These are phyloP conservation scores for Thera britannica DNA, from an alignment of 2,888 invertebrate genomes.

Conservation along the genomic window DNA sequence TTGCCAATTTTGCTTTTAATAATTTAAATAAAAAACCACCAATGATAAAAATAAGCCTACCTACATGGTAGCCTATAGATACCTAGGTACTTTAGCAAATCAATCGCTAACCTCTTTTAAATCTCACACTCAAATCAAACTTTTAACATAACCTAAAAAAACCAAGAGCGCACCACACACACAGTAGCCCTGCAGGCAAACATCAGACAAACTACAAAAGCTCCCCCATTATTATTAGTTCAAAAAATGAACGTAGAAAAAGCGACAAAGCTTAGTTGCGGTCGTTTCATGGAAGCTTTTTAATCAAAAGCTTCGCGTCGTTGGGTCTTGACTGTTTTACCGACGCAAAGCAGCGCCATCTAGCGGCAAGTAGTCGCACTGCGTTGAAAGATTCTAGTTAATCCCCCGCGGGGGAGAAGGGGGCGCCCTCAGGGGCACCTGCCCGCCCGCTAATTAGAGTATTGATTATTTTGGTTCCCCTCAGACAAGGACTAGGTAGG, in stretches of 20 bases:
- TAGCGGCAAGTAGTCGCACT: constrained; percentile 56
- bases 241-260: not conserved
- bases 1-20: too few species aligned
- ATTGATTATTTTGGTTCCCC: constrained; percentile 11
- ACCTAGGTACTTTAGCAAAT: too few species aligned
- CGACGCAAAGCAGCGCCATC: constrained; percentile 57
- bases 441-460: constrained; percentile 29
- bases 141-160: not conserved
- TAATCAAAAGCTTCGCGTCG: constrained; percentile 15
- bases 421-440: constrained; percentile 28
- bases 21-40: too few species aligned
- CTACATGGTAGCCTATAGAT: too few species aligned
- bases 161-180: not conserved
- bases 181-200: not conserved
- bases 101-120: too few species aligned
- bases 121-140: too few species aligned
- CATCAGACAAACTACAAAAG: not conserved
- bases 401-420: constrained; percentile 12
- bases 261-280: constrained; percentile 14
- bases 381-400: constrained; percentile 2
- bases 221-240: not conserved
- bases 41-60: too few species aligned
- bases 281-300: constrained; percentile 24
- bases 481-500: not conserved
- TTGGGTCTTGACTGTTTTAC: constrained; percentile 33